Evolutionary conservation across 1,140 invertebrate genomes (phyloP).

Genomic region (Pseudomyrmex gracilis): DNA sequence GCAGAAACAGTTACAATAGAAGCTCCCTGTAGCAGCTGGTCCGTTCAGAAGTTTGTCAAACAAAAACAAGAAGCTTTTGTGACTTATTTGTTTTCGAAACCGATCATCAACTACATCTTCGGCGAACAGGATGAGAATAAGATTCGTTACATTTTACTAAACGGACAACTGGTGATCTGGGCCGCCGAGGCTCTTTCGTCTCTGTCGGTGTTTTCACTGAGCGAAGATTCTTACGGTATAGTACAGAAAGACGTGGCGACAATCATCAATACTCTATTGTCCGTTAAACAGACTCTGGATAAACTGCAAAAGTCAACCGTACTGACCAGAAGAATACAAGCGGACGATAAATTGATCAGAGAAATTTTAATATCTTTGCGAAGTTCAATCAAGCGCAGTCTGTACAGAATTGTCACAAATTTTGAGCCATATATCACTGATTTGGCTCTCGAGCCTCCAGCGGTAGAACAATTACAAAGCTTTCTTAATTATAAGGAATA

Average conservation of each 20-base stretch:
- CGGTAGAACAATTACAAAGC: conserved; percentile 76
- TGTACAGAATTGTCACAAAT: conserved; percentile 90
- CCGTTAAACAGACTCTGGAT: conserved; percentile 89
- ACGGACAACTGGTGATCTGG: conserved; percentile 90
- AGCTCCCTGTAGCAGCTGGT: conserved; percentile 7
- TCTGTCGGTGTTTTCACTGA: conserved; percentile 88
- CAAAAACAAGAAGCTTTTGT: conserved; percentile 75
- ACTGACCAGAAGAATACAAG: conserved; percentile 87
- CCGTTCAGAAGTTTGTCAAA: conserved; percentile 77
- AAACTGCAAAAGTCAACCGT: conserved; percentile 89
- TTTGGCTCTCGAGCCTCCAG: conserved; percentile 86
- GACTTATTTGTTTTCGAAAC: conserved; percentile 83
- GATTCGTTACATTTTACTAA: conserved; percentile 87
- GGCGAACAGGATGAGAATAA: conserved; percentile 89
- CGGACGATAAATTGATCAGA: conserved; percentile 87
- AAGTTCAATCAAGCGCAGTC: conserved; percentile 89
- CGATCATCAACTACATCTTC: conserved; percentile 90
- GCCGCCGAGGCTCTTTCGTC: conserved; percentile 89
- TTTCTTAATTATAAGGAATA: conserved; percentile 82
- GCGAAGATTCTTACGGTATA: conserved; percentile 92
- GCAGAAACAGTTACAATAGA: not conserved
- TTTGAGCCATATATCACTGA: conserved; percentile 90
- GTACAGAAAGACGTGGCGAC: conserved; percentile 91
- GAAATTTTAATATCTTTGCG: conserved; percentile 88
- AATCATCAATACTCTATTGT: conserved; percentile 89